phyloP scores from a whole-genome alignment of 2,888 invertebrate species.

The Andrena camellia region DNA sequence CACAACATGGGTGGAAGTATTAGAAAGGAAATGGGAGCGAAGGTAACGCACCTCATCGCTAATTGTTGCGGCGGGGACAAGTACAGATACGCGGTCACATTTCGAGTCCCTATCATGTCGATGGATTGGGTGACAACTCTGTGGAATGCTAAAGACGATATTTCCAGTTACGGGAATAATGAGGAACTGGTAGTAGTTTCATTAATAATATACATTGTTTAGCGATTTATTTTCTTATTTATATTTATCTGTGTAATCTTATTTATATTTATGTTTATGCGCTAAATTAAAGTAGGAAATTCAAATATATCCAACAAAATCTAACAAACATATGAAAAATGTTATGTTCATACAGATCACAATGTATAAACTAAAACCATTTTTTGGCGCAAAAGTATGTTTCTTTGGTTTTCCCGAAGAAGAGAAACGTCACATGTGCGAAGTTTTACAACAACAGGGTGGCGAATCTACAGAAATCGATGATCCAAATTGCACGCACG shows the following conservation, averaged over 20 bases:
- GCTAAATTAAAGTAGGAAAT: not conserved
- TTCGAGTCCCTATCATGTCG: conserved; percentile 95
- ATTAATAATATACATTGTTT: conserved; percentile 8
- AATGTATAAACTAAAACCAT: conserved; percentile 92
- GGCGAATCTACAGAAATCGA: conserved; percentile 90
- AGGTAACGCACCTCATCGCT: conserved; percentile 97
- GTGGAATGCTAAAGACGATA: conserved; percentile 93
- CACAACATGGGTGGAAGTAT: conserved; percentile 99
- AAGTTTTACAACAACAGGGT: conserved; percentile 93
- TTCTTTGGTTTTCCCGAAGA: conserved; percentile 96
- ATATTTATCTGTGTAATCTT: not conserved
- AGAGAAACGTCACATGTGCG: conserved; percentile 96
- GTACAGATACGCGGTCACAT: conserved; percentile 96
- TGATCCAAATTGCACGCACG: conserved; percentile 95
- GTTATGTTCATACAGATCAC: conserved; percentile 73
- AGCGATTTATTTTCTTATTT: conserved; percentile 27
- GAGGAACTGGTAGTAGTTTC: conserved; percentile 88
- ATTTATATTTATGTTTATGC: not conserved
- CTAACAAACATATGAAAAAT: conserved; percentile 18
- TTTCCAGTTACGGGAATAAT: conserved; percentile 90
- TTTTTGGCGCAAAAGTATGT: conserved; percentile 94
- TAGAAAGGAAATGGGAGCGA: conserved; percentile 94
- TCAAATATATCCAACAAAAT: not conserved
- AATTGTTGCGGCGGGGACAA: conserved; percentile 95
- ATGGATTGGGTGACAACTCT: conserved; percentile 95